Percentiles rank a stretch among this genome's conserved stretches.
These are phyloP conservation scores for Podiceps cristatus DNA, from an alignment of 2,113 vertebrate genomes.

Conservation along the genomic window DNA sequence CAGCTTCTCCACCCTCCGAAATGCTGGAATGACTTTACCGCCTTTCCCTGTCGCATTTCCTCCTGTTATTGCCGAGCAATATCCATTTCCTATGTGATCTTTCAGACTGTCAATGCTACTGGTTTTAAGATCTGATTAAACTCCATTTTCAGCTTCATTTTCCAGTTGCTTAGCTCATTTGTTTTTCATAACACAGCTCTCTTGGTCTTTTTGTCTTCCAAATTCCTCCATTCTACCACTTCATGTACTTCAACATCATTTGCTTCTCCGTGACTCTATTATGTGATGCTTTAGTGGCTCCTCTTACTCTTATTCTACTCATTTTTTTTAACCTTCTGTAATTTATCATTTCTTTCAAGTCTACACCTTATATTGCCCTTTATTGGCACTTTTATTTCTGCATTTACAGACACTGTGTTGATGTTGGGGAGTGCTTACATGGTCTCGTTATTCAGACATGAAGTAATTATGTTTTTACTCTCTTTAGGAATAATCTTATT, in stretches of 20 bases:
- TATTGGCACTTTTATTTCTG: not conserved
- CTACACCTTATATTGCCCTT: not conserved
- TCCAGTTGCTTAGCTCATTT: slow-evolving; percentile 6
- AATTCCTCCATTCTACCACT: not conserved
- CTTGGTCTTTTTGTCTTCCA: not conserved
- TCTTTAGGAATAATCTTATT: not conserved
- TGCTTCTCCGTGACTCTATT: not conserved
- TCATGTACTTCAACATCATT: not conserved
- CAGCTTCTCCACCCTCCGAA: not conserved
- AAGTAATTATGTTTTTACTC: not conserved
- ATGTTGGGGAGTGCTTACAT: not conserved
- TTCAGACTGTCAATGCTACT: not conserved
- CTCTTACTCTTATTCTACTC: not conserved
- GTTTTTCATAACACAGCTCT: not conserved
- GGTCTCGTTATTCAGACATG: not conserved
- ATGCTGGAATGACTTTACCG: not conserved
- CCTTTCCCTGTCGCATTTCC: not conserved
- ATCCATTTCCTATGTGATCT: not conserved
- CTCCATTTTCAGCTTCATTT: slow-evolving; percentile 29
- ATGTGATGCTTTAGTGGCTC: not conserved
- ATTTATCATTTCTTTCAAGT: not conserved
- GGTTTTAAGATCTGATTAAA: slow-evolving; percentile 34
- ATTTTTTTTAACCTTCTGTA: not conserved
- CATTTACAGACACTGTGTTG: not conserved
- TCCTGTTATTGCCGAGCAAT: not conserved